Percentiles rank a stretch among this genome's conserved stretches.
Evolutionary conservation across 2,888 invertebrate species (phyloP).

Genomic region (Schrankia costaestrigalis): DNA sequence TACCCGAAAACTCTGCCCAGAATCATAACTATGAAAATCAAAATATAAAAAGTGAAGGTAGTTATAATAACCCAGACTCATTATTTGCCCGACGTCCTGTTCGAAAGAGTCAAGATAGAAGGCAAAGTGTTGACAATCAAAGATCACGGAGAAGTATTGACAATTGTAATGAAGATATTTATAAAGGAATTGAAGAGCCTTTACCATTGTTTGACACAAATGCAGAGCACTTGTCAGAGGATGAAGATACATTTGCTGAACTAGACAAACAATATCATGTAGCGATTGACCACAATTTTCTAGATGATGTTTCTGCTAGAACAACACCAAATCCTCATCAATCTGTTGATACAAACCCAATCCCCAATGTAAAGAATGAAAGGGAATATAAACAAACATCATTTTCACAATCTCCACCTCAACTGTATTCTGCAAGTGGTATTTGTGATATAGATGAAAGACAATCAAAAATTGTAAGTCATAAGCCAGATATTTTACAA

Average conservation of each 20-base stretch:
- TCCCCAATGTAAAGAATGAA: conserved; percentile 34
- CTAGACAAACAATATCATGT: conserved; percentile 74
- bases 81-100: too few species aligned
- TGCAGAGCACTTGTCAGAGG: conserved; percentile 56
- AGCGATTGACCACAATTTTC: conserved; percentile 68
- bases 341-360: conserved; percentile 1
- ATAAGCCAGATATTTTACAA: conserved; percentile 20
- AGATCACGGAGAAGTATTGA: conserved; percentile 38
- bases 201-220: conserved; percentile 55
- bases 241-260: conserved; percentile 71
- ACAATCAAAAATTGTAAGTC: conserved; percentile 5
- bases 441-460: neutral
- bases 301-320: conserved; percentile 44
- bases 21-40: conserved; percentile 21
- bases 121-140: conserved; percentile 26
- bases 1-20: conserved; percentile 12
- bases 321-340: conserved; percentile 9
- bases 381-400: conserved; percentile 38
- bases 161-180: conserved; percentile 27
- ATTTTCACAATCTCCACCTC: conserved; percentile 39
- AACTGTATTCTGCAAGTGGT: conserved; percentile 20
- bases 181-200: conserved; percentile 28
- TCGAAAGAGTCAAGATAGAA: conserved; percentile 25
- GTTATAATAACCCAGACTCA: too few species aligned
- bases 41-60: conserved; percentile 20